phyloP scores from a whole-genome alignment of 2,113 vertebrate genomes.

The Chlamydotis undulata region DNA sequence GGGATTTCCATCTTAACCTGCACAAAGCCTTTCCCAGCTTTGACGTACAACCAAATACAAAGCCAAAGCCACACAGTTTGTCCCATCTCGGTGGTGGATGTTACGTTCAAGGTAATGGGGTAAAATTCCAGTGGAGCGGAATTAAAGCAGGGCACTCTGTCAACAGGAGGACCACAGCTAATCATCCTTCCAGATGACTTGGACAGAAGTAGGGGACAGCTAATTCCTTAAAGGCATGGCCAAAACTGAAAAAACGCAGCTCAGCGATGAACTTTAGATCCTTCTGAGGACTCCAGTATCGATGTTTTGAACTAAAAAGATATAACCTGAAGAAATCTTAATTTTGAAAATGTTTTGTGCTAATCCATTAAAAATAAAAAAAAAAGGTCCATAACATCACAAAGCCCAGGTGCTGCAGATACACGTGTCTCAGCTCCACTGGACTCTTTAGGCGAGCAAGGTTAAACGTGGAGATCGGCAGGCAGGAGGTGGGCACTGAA shows the following conservation, averaged over 20 bases:
- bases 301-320: not conserved
- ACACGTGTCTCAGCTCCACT: not conserved
- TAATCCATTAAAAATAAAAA: not conserved
- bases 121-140: not conserved
- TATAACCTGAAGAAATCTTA: not conserved
- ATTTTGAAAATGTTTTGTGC: not conserved
- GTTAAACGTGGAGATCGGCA: constrained; percentile 56
- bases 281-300: not conserved
- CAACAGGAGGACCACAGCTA: not conserved
- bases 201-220: not conserved
- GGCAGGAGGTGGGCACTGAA: constrained; percentile 47
- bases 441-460: constrained; percentile 43
- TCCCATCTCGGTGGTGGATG: not conserved
- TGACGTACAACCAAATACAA: not conserved
- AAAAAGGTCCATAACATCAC: not conserved
- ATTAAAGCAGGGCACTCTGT: not conserved
- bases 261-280: not conserved
- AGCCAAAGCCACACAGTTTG: not conserved
- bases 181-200: not conserved
- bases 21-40: not conserved
- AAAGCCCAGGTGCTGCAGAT: constrained; percentile 1
- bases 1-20: not conserved
- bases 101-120: not conserved
- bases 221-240: not conserved
- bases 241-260: not conserved